Evolutionary conservation across 2,888 invertebrate species (phyloP).

Genomic region (Mechanitis messenoides): DNA sequence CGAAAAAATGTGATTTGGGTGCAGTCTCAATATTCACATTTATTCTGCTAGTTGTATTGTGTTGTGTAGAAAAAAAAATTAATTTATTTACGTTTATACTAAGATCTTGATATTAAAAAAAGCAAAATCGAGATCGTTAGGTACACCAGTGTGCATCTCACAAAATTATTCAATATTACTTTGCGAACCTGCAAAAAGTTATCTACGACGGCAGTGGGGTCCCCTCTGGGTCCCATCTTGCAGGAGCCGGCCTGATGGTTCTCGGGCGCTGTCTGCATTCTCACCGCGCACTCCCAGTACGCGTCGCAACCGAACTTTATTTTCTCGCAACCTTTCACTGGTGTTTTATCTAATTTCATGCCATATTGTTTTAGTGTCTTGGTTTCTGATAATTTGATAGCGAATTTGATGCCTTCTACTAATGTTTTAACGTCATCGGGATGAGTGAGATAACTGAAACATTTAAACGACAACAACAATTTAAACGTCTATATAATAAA

Average conservation of each 20-base stretch:
- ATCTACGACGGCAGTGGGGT: conserved; percentile 84
- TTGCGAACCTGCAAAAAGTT: conserved; percentile 74
- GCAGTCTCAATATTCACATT: no score
- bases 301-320: conserved; percentile 83
- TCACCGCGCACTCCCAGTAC: conserved; percentile 88
- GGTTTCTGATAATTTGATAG: conserved; percentile 82
- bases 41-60: no score
- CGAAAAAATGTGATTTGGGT: no score
- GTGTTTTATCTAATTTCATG: conserved; percentile 83
- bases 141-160: neutral
- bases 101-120: no score
- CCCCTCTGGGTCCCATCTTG: conserved; percentile 86
- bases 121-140: no score
- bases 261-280: conserved; percentile 85
- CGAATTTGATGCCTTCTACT: conserved; percentile 89
- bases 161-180: neutral
- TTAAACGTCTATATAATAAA: no score
- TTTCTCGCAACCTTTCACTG: conserved; percentile 84
- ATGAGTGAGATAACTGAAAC: conserved; percentile 80
- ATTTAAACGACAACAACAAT: no score
- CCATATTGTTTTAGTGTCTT: conserved; percentile 79
- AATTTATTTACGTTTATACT: no score
- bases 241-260: conserved; percentile 90
- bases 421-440: conserved; percentile 87
- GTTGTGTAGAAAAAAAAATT: no score